A percentile compares a stretch with the other conserved stretches of the same genome.
phyloP scores from a whole-genome alignment of 1,140 invertebrate genomes.

The Thereuonema tuberculata region DNA sequence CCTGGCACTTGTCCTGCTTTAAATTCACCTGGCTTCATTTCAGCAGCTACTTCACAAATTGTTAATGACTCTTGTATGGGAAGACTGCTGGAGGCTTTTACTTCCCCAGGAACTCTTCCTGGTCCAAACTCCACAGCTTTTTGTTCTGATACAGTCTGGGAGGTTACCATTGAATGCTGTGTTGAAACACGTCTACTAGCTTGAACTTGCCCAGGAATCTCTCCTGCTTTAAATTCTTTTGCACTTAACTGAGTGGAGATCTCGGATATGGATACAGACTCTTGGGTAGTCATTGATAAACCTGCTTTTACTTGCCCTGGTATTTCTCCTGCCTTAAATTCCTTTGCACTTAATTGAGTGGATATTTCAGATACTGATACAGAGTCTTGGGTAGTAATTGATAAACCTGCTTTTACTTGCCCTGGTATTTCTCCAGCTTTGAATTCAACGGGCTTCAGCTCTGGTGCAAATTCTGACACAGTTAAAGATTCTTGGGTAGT shows the following conservation, averaged over 20 bases:
- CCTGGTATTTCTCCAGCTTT: conserved; percentile 15
- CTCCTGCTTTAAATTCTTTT: conserved; percentile 59
- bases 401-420: conserved; percentile 13
- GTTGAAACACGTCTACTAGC: conserved; percentile 73
- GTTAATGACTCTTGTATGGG: not conserved
- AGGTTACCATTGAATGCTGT: conserved; percentile 56
- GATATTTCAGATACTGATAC: conserved; percentile 16
- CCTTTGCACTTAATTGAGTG: conserved; percentile 18
- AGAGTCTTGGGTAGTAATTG: conserved; percentile 11
- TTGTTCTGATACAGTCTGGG: conserved; percentile 66
- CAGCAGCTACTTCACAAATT: not conserved
- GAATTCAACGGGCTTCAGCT: conserved; percentile 15
- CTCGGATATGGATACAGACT: conserved; percentile 18
- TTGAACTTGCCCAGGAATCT: conserved; percentile 58
- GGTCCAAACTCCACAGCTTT: conserved; percentile 57
- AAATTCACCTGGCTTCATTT: not conserved
- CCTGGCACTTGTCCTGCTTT: not conserved
- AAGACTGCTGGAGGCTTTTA: not conserved
- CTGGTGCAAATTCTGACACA: conserved; percentile 12
- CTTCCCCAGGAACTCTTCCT: not conserved
- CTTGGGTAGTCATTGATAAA: conserved; percentile 20
- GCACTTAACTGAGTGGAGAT: conserved; percentile 31
- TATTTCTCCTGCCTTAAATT: conserved; percentile 18
- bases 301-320: conserved; percentile 18
- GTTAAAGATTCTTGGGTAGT: conserved; percentile 15